Evolutionary conservation across 2,888 invertebrate genomes (phyloP).

Genomic region (Parnassius glacialis): DNA sequence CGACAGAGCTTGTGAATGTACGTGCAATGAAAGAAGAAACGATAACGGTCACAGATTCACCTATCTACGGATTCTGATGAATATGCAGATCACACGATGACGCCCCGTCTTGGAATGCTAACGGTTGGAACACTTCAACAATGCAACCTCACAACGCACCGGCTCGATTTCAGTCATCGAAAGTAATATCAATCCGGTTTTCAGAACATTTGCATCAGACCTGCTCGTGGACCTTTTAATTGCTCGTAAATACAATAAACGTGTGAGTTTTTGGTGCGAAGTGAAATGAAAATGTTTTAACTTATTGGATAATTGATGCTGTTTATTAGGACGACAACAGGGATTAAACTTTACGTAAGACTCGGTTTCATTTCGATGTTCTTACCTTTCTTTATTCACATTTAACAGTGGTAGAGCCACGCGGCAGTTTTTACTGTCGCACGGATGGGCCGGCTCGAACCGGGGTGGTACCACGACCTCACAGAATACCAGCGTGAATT

Average conservation of each 20-base stretch:
- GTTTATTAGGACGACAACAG: background rate
- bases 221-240: constrained; percentile 38
- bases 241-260: constrained; percentile 39
- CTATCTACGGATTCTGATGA: constrained; percentile 64
- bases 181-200: constrained; percentile 40
- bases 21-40: constrained; percentile 51
- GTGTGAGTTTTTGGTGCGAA: constrained; percentile 23
- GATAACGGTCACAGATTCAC: constrained; percentile 63
- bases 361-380: too few species aligned
- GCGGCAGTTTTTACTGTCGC: too few species aligned
- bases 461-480: too few species aligned
- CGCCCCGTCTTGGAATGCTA: constrained; percentile 66
- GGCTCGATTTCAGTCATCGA: constrained; percentile 42
- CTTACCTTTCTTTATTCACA: too few species aligned
- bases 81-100: constrained; percentile 70
- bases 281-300: constrained; percentile 13
- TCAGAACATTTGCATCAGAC: constrained; percentile 43
- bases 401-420: too few species aligned
- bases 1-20: constrained; percentile 26
- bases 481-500: too few species aligned
- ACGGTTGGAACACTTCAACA: constrained; percentile 70
- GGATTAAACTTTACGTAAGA: too few species aligned
- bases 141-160: constrained; percentile 40
- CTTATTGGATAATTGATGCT: constrained; percentile 12
- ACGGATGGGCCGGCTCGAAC: too few species aligned